These are phyloP conservation scores for Xyrauchen texanus DNA, from an alignment of 2,113 vertebrate genomes.

Conservation along the genomic window DNA sequence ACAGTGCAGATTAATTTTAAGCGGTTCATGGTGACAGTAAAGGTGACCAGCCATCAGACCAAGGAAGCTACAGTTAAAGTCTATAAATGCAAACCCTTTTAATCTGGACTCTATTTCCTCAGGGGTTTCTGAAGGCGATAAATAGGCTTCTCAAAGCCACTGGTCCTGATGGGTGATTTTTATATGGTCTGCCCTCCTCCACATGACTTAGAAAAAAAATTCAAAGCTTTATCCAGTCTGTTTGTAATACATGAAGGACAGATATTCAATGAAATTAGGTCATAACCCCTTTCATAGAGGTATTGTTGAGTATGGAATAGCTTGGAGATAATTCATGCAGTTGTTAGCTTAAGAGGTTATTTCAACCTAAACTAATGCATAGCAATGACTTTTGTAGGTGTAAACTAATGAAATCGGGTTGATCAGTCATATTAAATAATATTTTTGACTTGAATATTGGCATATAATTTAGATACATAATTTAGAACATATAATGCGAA, in stretches of 20 bases:
- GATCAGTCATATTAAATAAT: no score
- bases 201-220: constrained; percentile 38
- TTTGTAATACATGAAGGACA: constrained; percentile 26
- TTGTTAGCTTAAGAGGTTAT: no score
- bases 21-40: constrained; percentile 57
- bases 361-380: no score
- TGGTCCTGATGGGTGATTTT: constrained; percentile 46
- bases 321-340: no score
- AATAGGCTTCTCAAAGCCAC: constrained; percentile 46
- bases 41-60: constrained; percentile 59
- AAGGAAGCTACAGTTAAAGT: constrained; percentile 49
- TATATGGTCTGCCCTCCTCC: constrained; percentile 35
- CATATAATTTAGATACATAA: no score
- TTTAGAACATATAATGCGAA: no score
- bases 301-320: no score
- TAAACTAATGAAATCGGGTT: no score
- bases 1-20: constrained; percentile 56
- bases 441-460: no score
- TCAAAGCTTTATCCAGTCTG: constrained; percentile 40
- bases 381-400: no score
- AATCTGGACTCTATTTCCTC: constrained; percentile 53
- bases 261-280: neutral
- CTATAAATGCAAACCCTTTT: constrained; percentile 54
- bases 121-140: constrained; percentile 50
- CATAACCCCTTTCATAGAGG: neutral